A percentile compares a stretch with the other conserved stretches of the same genome.
These are phyloP conservation scores for Drosophila mojavensis DNA, from an alignment of 1,140 invertebrate species.

Conservation along the genomic window DNA sequence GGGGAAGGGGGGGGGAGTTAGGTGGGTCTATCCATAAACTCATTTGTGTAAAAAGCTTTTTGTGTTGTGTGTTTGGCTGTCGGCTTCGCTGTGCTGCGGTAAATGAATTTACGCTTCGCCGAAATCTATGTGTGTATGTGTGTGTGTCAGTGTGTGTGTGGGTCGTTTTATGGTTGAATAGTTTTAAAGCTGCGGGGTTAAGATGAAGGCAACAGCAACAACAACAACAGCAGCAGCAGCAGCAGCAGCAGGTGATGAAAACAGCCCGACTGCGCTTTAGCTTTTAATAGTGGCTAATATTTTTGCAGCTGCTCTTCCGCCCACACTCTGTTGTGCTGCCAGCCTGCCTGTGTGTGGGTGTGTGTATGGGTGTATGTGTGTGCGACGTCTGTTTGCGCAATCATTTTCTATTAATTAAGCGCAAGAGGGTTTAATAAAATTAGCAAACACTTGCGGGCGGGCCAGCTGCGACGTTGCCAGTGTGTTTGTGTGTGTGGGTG, in stretches of 20 bases:
- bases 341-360: neutral
- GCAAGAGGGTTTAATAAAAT: conserved; percentile 72
- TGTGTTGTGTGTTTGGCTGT: conserved; percentile 36
- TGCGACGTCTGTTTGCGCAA: conserved; percentile 58
- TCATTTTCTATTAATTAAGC: conserved; percentile 83
- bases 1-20: too few relatives aligned
- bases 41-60: conserved; percentile 81
- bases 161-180: conserved; percentile 78
- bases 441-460: conserved; percentile 73
- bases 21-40: conserved; percentile 62
- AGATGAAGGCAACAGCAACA: conserved; percentile 20
- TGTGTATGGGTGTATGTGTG: conserved; percentile 31
- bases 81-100: conserved; percentile 45
- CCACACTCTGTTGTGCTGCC: neutral
- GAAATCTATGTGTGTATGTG: conserved; percentile 10
- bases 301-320: conserved; percentile 43
- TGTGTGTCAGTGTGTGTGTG: conserved; percentile 29
- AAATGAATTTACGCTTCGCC: conserved; percentile 75
- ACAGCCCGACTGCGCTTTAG: conserved; percentile 34
- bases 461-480: conserved; percentile 27
- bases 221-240: conserved; percentile 5
- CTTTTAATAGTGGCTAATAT: conserved; percentile 64
- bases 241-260: conserved; percentile 49
- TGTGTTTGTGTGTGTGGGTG: neutral
- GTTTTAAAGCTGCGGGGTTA: conserved; percentile 63